A percentile compares a stretch with the other conserved stretches of the same genome.
Conservation (phyloP, 2,888 invertebrate species). For the Galerucella pusilla region DNA sequence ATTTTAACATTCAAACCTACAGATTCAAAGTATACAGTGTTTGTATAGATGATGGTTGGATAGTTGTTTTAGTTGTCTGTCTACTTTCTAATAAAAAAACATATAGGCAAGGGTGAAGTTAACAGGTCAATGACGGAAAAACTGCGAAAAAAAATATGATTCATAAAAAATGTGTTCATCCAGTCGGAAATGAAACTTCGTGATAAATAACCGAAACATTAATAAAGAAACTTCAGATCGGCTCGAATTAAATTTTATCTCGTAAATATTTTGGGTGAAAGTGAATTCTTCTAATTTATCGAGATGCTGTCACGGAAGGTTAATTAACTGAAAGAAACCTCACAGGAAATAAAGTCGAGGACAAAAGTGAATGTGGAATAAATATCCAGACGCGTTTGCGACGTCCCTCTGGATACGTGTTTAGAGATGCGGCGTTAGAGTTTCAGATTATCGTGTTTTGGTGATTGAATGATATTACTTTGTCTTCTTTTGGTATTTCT, state of each 20-base stretch:
- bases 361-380: conserved; percentile 18
- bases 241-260: conserved; percentile 3
- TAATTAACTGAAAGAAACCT: conserved; percentile 23
- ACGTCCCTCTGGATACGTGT: conserved; percentile 5
- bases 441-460: conserved; percentile 10
- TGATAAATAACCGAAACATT: background rate
- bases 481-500: background rate
- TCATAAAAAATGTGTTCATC: background rate
- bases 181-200: background rate
- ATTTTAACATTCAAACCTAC: too few species aligned
- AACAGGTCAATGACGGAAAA: too few species aligned
- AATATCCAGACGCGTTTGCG: conserved; percentile 10
- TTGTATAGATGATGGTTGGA: too few species aligned
- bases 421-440: conserved; percentile 4
- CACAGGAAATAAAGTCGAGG: conserved; percentile 6
- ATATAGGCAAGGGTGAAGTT: too few species aligned
- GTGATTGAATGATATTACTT: conserved; percentile 13
- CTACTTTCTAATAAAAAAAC: too few species aligned
- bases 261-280: conserved; percentile 1
- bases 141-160: background rate
- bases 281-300: background rate
- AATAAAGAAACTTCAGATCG: background rate
- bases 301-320: conserved; percentile 6
- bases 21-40: too few species aligned
- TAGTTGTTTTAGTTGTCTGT: too few species aligned